phyloP scores from a whole-genome alignment of 92 coral and sea anemone species.

The Phenganax subtilis region DNA sequence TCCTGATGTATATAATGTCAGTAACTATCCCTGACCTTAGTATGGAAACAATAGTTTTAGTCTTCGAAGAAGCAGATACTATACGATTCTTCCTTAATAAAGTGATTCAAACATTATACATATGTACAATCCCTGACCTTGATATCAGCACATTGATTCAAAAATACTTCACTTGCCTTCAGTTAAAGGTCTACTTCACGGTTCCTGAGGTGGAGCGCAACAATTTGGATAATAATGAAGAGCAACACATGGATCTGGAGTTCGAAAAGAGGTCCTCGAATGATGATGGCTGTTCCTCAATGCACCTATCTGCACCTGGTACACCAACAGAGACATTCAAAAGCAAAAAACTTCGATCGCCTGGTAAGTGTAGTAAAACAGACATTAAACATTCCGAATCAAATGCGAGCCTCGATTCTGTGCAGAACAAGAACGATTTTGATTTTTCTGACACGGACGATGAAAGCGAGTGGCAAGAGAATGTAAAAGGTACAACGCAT shows the following conservation, averaged over 20 bases:
- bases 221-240: not conserved
- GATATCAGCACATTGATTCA: too few relatives aligned
- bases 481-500: constrained; percentile 27
- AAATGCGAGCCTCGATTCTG: constrained; percentile 39
- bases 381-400: constrained; percentile 28
- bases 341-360: not conserved
- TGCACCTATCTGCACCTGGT: constrained; percentile 1
- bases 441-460: constrained; percentile 77
- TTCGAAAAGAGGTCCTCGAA: not conserved
- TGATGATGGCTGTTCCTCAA: not conserved
- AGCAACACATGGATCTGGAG: not conserved
- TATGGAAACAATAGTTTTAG: too few relatives aligned
- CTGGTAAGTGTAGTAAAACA: not conserved
- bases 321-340: constrained; percentile 26
- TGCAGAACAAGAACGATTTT: constrained; percentile 54
- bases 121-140: too few relatives aligned
- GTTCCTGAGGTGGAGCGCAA: constrained; percentile 17
- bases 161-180: not conserved
- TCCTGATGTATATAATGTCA: too few relatives aligned
- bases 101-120: too few relatives aligned
- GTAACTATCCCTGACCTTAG: too few relatives aligned
- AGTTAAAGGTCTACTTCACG: constrained; percentile 23
- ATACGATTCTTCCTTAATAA: too few relatives aligned
- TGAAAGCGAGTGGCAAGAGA: constrained; percentile 69
- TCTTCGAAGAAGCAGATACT: too few relatives aligned